Evolutionary conservation across 1,140 invertebrate species (phyloP).

Genomic region (Eueides isabella): DNA sequence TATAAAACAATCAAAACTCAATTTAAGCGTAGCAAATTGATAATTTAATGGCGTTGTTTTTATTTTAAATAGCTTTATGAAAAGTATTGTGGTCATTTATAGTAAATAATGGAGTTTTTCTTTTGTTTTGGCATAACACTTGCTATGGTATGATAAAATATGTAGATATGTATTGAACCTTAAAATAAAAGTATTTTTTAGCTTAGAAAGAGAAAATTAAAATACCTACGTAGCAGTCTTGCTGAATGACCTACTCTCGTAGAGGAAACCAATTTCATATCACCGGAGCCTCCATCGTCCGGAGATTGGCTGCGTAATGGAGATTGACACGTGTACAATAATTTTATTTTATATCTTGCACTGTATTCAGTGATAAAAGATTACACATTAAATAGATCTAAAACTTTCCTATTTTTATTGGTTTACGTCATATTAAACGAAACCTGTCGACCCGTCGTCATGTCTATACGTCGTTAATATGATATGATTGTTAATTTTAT

Average conservation of each 20-base stretch:
- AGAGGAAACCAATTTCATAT: constrained; percentile 34
- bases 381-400: background rate
- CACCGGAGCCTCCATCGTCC: constrained; percentile 12
- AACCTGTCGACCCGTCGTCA: background rate
- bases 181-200: too few relatives aligned
- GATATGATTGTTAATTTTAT: background rate
- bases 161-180: too few relatives aligned
- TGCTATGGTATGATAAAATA: too few relatives aligned
- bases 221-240: background rate
- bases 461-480: background rate
- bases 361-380: background rate
- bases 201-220: background rate
- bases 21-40: too few relatives aligned
- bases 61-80: too few relatives aligned
- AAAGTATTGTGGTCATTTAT: too few relatives aligned
- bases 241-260: constrained; percentile 10
- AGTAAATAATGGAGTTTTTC: too few relatives aligned
- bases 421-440: background rate
- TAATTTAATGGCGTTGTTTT: too few relatives aligned
- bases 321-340: constrained; percentile 31
- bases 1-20: too few relatives aligned
- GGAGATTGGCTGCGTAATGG: constrained; percentile 35
- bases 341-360: constrained; percentile 36
- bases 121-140: too few relatives aligned
- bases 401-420: background rate